Evolutionary conservation across 37 sponge, comb jelly and placozoan species (phyloP).

Genomic region (Aphrocallistes beatrix): DNA sequence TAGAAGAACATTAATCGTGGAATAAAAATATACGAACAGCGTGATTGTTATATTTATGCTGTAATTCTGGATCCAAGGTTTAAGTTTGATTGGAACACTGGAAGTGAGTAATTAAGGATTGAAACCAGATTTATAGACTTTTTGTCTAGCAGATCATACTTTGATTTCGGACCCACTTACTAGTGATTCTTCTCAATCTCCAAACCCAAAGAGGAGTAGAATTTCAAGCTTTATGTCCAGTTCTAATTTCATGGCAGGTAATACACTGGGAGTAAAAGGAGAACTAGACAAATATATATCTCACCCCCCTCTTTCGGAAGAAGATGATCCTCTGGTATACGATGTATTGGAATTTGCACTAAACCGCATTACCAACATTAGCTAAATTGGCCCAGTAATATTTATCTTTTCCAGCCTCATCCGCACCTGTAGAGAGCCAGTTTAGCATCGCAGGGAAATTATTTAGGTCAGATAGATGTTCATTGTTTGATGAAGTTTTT

Average conservation of each 20-base stretch:
- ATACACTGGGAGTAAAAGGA: not conserved
- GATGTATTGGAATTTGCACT: constrained; percentile 18
- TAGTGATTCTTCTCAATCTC: not conserved
- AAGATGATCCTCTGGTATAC: constrained; percentile 20
- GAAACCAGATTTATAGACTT: not conserved
- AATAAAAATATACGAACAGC: not conserved
- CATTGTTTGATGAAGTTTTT: constrained; percentile 22
- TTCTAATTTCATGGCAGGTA: not conserved
- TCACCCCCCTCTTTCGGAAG: not conserved
- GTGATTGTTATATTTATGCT: no score
- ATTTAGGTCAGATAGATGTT: constrained; percentile 27
- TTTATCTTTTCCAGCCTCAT: constrained; percentile 23
- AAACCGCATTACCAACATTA: constrained; percentile 3
- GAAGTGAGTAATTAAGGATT: not conserved
- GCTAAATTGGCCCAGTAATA: constrained; percentile 20
- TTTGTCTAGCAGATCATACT: not conserved
- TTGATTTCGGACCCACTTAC: not conserved
- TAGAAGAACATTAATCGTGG: not conserved
- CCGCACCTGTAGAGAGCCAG: constrained; percentile 30
- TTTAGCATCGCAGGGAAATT: constrained; percentile 32
- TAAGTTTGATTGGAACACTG: no score
- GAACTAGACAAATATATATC: constrained; percentile 15
- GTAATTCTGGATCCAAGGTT: not conserved
- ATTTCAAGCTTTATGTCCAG: constrained; percentile 7
- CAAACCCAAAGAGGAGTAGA: constrained; percentile 11